Percentiles rank a stretch among this genome's conserved stretches.
These are phyloP conservation scores for Caenorhabditis afra DNA, from an alignment of 2,888 invertebrate genomes.

Conservation along the genomic window DNA sequence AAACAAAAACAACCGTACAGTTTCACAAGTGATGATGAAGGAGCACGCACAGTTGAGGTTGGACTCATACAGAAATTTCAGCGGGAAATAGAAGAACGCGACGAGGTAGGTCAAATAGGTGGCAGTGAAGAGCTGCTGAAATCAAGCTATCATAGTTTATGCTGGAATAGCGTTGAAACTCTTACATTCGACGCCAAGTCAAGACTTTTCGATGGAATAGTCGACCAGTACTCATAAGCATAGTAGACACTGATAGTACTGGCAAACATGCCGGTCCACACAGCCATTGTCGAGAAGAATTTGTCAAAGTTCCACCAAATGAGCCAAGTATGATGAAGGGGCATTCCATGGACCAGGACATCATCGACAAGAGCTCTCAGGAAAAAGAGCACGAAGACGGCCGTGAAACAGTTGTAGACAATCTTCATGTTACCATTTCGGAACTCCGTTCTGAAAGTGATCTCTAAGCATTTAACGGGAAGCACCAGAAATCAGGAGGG, in stretches of 20 bases:
- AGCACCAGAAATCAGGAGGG: neutral
- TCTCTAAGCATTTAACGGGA: neutral
- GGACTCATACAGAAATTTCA: slow-evolving; percentile 73
- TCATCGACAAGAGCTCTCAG: slow-evolving; percentile 74
- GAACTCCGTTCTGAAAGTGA: slow-evolving; percentile 58
- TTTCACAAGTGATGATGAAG: slow-evolving; percentile 80
- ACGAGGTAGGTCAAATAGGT: slow-evolving; percentile 71
- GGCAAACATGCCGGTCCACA: slow-evolving; percentile 75
- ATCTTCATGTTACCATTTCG: slow-evolving; percentile 69
- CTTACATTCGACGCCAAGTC: slow-evolving; percentile 34
- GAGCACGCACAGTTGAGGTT: slow-evolving; percentile 78
- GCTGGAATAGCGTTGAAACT: no score
- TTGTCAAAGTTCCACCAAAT: slow-evolving; percentile 79
- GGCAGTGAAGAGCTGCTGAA: slow-evolving; percentile 60
- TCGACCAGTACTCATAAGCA: slow-evolving; percentile 72
- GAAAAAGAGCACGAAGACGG: slow-evolving; percentile 72
- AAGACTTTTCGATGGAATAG: slow-evolving; percentile 65
- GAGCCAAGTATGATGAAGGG: slow-evolving; percentile 78
- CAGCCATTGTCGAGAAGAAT: slow-evolving; percentile 72
- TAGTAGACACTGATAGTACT: slow-evolving; percentile 72
- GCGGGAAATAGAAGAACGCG: slow-evolving; percentile 75
- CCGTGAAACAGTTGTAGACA: slow-evolving; percentile 76
- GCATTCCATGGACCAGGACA: slow-evolving; percentile 74
- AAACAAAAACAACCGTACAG: slow-evolving; percentile 61
- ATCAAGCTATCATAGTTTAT: neutral